phyloP scores from a whole-genome alignment of 2,888 invertebrate species.

The Octonoba sinensis region DNA sequence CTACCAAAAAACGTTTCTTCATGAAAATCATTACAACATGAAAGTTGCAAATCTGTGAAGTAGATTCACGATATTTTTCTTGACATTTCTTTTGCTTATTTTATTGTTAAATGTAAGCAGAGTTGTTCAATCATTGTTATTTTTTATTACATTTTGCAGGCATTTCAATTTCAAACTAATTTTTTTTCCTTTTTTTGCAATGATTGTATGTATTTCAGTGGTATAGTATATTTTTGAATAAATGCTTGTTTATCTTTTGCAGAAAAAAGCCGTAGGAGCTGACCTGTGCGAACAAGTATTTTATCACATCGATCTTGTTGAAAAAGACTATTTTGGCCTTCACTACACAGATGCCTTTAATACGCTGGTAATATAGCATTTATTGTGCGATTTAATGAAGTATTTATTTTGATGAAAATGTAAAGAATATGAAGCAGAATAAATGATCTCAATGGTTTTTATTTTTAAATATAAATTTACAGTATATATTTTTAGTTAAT shows the following conservation, averaged over 20 bases:
- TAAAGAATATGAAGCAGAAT: conserved; percentile 97
- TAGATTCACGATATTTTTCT: too few species aligned
- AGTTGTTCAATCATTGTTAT: too few species aligned
- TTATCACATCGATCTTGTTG: conserved; percentile 95
- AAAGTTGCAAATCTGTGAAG: too few species aligned
- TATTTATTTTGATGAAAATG: conserved; percentile 98
- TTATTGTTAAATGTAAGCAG: too few species aligned
- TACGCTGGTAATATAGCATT: conserved; percentile 35
- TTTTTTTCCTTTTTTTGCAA: not conserved
- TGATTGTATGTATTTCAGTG: not conserved
- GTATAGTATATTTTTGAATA: not conserved
- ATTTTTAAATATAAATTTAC: too few species aligned
- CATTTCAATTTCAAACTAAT: too few species aligned
- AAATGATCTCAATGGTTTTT: conserved; percentile 75
- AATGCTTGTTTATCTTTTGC: conserved; percentile 7
- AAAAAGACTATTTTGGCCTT: conserved; percentile 98
- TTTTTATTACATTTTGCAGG: too few species aligned
- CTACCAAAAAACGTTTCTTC: too few species aligned
- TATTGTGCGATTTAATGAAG: too few species aligned
- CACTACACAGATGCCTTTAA: conserved; percentile 92
- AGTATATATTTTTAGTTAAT: too few species aligned
- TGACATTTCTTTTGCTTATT: too few species aligned
- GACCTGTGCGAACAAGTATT: conserved; percentile 98
- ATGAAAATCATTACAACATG: too few species aligned
- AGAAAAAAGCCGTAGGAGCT: conserved; percentile 77